Conservation (phyloP, 2,888 invertebrate genomes). For the Antitype chi region DNA sequence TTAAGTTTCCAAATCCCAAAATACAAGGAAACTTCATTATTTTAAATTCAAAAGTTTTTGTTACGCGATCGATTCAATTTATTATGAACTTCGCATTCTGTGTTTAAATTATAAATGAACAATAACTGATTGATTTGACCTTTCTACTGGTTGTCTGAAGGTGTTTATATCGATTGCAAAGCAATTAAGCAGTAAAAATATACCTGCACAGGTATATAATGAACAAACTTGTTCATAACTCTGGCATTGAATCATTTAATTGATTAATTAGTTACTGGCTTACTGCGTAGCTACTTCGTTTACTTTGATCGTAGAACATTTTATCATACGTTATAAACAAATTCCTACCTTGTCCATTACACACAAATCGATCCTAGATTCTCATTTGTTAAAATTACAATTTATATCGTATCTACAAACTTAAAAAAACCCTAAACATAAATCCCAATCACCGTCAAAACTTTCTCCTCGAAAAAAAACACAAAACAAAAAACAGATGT, state of each 20-base stretch:
- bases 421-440: constrained; percentile 4
- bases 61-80: constrained; percentile 40
- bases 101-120: constrained; percentile 57
- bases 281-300: constrained; percentile 37
- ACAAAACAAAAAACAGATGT: constrained; percentile 51
- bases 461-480: constrained; percentile 46
- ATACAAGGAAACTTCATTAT: constrained; percentile 58
- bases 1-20: constrained; percentile 49
- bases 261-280: constrained; percentile 37
- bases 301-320: constrained; percentile 12
- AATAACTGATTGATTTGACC: constrained; percentile 67
- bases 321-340: background rate
- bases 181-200: constrained; percentile 57
- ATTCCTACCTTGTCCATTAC: background rate
- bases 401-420: background rate
- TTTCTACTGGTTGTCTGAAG: constrained; percentile 65
- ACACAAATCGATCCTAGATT: background rate
- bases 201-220: constrained; percentile 28
- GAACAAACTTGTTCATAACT: constrained; percentile 40
- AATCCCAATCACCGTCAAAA: constrained; percentile 45
- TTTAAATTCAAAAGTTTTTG: constrained; percentile 54
- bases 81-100: constrained; percentile 50
- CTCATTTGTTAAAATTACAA: background rate
- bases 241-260: constrained; percentile 59
- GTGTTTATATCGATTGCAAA: constrained; percentile 53